A percentile compares a stretch with the other conserved stretches of the same genome.
These are phyloP conservation scores for Chymomyza procnemis DNA, from an alignment of 2,888 invertebrate genomes.

Conservation along the genomic window DNA sequence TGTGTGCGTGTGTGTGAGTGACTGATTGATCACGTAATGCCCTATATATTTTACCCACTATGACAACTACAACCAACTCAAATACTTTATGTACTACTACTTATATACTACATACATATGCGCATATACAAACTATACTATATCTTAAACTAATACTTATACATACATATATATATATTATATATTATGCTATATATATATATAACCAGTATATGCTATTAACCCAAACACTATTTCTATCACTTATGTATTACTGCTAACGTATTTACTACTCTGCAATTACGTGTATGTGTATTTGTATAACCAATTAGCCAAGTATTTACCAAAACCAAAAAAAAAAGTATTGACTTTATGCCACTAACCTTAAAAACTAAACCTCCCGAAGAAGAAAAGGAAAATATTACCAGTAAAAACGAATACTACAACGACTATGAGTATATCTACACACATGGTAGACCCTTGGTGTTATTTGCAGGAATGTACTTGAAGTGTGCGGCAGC, in stretches of 20 bases:
- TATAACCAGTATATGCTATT: slow-evolving; percentile 7
- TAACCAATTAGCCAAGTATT: slow-evolving; percentile 44
- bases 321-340: slow-evolving; percentile 17
- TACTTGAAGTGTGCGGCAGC: not conserved
- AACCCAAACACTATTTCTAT: slow-evolving; percentile 36
- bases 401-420: not conserved
- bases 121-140: slow-evolving; percentile 41
- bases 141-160: slow-evolving; percentile 41
- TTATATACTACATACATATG: slow-evolving; percentile 40
- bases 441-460: not conserved
- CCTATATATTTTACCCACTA: slow-evolving; percentile 34
- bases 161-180: slow-evolving; percentile 25
- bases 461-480: not conserved
- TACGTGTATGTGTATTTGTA: slow-evolving; percentile 46
- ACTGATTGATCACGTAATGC: not conserved
- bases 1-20: slow-evolving; percentile 3
- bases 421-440: not conserved
- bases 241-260: slow-evolving; percentile 18
- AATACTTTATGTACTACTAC: slow-evolving; percentile 21
- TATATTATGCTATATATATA: slow-evolving; percentile 19
- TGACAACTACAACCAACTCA: slow-evolving; percentile 35
- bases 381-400: too few relatives aligned
- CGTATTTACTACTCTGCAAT: not conserved
- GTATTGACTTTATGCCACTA: slow-evolving; percentile 22
- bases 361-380: slow-evolving; percentile 24